Conservation (phyloP, 1,140 invertebrate species). For the Bombus difficillimus region DNA sequence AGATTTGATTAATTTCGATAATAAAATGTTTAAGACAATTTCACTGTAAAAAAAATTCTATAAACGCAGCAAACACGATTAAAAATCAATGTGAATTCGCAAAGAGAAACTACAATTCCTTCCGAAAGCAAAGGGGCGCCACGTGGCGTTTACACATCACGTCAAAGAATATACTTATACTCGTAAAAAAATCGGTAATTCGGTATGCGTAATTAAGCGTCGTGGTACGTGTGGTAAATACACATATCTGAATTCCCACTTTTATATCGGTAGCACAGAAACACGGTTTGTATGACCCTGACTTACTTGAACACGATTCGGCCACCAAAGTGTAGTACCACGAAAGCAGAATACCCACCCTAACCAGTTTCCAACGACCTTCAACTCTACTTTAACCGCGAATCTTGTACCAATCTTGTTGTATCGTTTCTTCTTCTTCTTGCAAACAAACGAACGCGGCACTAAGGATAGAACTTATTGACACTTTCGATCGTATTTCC, state of each 20-base stretch:
- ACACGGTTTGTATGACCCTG: slow-evolving; percentile 46
- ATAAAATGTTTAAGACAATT: background rate
- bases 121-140: background rate
- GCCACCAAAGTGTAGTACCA: slow-evolving; percentile 38
- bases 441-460: slow-evolving; percentile 14
- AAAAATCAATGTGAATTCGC: background rate
- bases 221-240: slow-evolving; percentile 15
- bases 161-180: background rate
- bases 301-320: slow-evolving; percentile 53
- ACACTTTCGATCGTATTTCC: background rate
- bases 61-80: background rate
- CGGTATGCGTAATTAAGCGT: slow-evolving; percentile 30
- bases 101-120: background rate
- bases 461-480: background rate
- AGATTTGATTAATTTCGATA: background rate
- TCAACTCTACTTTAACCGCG: slow-evolving; percentile 46
- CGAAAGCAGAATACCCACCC: slow-evolving; percentile 48
- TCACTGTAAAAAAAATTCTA: background rate
- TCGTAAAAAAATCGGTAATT: slow-evolving; percentile 14
- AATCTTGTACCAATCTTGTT: slow-evolving; percentile 42
- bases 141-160: background rate
- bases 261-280: slow-evolving; percentile 49
- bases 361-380: slow-evolving; percentile 49
- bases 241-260: slow-evolving; percentile 29
- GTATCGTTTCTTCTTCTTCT: slow-evolving; percentile 30